Evolutionary conservation across 1,140 invertebrate species (phyloP).

Genomic region (Drosophila lowei): DNA sequence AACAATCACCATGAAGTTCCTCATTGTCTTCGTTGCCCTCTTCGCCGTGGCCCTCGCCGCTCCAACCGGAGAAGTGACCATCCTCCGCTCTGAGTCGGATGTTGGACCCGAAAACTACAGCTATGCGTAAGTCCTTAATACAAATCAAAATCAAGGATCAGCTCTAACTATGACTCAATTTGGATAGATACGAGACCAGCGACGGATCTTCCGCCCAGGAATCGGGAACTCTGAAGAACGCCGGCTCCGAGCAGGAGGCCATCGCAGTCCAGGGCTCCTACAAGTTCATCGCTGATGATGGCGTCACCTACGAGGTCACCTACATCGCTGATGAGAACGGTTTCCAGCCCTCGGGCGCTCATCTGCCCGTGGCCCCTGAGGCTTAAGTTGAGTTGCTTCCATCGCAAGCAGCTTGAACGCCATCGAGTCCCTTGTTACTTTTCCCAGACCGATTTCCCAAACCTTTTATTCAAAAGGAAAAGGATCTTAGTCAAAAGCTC

Average conservation of each 20-base stretch:
- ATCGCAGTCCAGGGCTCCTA: conserved; percentile 85
- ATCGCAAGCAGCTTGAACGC: conserved; percentile 12
- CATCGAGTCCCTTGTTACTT: conserved; percentile 27
- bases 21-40: conserved; percentile 68
- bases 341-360: conserved; percentile 87
- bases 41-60: conserved; percentile 61
- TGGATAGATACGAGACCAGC: conserved; percentile 41
- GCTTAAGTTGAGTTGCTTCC: conserved; percentile 24
- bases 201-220: conserved; percentile 33
- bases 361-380: conserved; percentile 84
- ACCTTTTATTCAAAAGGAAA: conserved; percentile 13
- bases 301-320: conserved; percentile 86
- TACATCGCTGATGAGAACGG: conserved; percentile 91
- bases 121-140: conserved; percentile 40
- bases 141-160: neutral
- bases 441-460: neutral
- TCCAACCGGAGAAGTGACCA: neutral
- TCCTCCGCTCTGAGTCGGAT: conserved; percentile 15
- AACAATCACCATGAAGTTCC: conserved; percentile 66
- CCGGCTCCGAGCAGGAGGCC: conserved; percentile 61
- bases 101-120: conserved; percentile 41
- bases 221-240: conserved; percentile 30
- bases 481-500: conserved; percentile 23
- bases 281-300: conserved; percentile 86
- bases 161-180: neutral